Evolutionary conservation across 1,140 invertebrate species (phyloP), one percentile per base, ranked within the genome.

Genomic region (Pinna nobilis): DNA sequence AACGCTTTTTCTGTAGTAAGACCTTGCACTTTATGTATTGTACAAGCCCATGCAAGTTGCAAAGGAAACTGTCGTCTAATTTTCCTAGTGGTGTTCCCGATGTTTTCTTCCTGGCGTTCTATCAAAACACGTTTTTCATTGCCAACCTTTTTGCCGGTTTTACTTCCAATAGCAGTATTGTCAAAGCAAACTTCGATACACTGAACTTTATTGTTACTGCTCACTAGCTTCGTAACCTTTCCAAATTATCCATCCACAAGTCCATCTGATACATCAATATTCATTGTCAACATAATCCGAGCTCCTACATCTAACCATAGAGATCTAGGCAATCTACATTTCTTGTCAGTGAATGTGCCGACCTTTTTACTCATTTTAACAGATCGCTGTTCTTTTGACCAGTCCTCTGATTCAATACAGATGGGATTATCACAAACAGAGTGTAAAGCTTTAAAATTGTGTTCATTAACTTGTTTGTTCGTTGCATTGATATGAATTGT

Each of bases 11-110:
- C 15, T 9, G 53, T n/a, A 32, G 67, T 70, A 15, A 60, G 7
- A 3, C 68, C 68, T 51, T 63, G 68, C n/a, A 51, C 68, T 49
- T 70, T 61, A 37, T 70, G 68, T 7, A 63, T 51, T 28, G 57
- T 70, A 25, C 57, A 61, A 6, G 57, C 68, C 57, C 57, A 70
- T 0, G 68, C 41, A 2, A 70, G 33, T 15, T 49, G 61, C 11
- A 70, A 28, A 25, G 59, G 44, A n/a, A 70, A 70, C 35, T 61
- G 68, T 7, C 35, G 20, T 49, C 55, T 60, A n/a, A 37, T 60
- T 35, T 35, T 39, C 23, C 35, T 60, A 35, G 30, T 20, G 20
- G 13, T 60, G 3, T 35, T 60, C 4, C 57, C 57, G 11, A 25
- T 60, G 33, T 35, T 20, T 60, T 60, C 57, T 63, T 23, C 60